Evolutionary conservation across 2,888 invertebrate species (phyloP), one percentile per base, ranked within the genome.

Genomic region (Oxytorus armatus): DNA sequence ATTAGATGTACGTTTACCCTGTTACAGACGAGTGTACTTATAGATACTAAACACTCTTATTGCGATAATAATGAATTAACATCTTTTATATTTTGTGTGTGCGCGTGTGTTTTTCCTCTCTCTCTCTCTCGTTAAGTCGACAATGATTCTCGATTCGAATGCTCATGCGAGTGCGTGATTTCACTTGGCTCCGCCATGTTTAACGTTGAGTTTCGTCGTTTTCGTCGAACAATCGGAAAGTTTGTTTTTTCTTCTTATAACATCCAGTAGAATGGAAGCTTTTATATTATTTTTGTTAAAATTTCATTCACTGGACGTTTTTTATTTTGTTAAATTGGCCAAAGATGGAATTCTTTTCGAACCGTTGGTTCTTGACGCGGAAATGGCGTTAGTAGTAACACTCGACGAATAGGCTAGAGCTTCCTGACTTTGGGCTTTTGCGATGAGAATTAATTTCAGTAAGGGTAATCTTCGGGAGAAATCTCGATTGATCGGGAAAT

Each of bases 1-100:
- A 81, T 33, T 79, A 79, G 73, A 77, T 70, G 49, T 73, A 81
- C 61, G 49, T 61, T 75, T 83, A 83, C 83, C 83, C 83, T 83
- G 83, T 83, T 73, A 75, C 63, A 82, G 81, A 81, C 70, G 77
- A 79, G 74, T 69, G 68, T 59, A 59, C 33, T 44, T 47, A 55
- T 36, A 68, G 18, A 33, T 72, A 77, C 53, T 57, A 75, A 47
- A 44, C 65, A 66, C 79, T 66, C 53, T 59, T 57, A 23, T 77
- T 65, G 73, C 63, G n/a, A n/a, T 53, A 25, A 25, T 57, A 59
- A 74, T 69, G 53, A 69, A 68, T 68, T 23, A 21, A 49, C 21
- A 59, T 57, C 36, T 49, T 44, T 63, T 36, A 8, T 36, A 10
- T 11, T 25, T 69, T 53, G 29, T 10, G 18, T n/a, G 18, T 51